Conservation (phyloP, 2,888 invertebrate genomes). For the Ptychoptera albimana region DNA sequence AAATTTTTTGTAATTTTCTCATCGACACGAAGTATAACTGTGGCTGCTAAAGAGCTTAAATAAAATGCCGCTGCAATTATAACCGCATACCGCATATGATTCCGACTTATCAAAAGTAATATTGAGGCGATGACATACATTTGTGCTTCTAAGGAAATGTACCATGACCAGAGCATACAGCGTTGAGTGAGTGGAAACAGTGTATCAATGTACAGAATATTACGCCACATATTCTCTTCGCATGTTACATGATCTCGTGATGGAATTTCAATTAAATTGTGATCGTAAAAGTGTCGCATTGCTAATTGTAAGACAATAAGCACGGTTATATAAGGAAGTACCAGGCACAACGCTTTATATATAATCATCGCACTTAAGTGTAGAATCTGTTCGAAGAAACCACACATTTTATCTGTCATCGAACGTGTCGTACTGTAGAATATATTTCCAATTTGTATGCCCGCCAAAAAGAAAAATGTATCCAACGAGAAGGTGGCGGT, state of each 20-base stretch:
- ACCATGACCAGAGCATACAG: constrained; percentile 76
- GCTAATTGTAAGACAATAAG: constrained; percentile 36
- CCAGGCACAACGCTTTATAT: constrained; percentile 35
- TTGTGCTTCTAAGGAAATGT: constrained; percentile 58
- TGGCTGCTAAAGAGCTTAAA: constrained; percentile 29
- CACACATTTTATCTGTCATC: constrained; percentile 32
- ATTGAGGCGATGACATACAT: constrained; percentile 54
- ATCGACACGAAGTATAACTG: no score
- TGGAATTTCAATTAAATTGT: constrained; percentile 35
- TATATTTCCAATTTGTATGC: constrained; percentile 28
- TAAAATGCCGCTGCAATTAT: constrained; percentile 26
- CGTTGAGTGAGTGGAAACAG: constrained; percentile 40
- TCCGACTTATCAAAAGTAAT: constrained; percentile 41
- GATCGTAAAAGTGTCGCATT: constrained; percentile 31
- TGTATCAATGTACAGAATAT: constrained; percentile 43
- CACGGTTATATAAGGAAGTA: constrained; percentile 42
- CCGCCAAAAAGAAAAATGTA: constrained; percentile 43
- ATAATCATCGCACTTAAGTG: constrained; percentile 36
- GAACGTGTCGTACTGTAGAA: constrained; percentile 40
- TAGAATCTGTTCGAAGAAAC: constrained; percentile 32
- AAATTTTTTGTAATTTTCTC: no score
- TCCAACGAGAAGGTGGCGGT: constrained; percentile 35
- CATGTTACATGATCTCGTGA: constrained; percentile 40
- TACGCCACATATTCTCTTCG: constrained; percentile 44
- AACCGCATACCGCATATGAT: constrained; percentile 20